Base-by-base conservation (phyloP, 2,888 invertebrate species). In the Coelinius sp. region DNA sequence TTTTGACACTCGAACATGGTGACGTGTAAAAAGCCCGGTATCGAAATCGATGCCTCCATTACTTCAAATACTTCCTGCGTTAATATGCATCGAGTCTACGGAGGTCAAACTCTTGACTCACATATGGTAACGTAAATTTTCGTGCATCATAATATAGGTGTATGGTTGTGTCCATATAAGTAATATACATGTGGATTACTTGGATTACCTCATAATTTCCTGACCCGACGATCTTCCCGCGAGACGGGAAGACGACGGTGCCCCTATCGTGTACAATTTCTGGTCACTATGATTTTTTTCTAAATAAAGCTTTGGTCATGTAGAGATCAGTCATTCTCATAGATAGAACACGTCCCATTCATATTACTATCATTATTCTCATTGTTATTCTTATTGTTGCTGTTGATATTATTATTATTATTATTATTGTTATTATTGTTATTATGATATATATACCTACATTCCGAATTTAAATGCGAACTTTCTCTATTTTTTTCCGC, bases 31-130 rank as follows among this genome's bases (percentile, higher is more conserved):
- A 31, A 6, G 8, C 31, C 8, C 5, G 31, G 4, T 8, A 31
- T 31, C 31, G 31, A 31, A 31, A 31, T 31, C 31, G 31, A 31
- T 31, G 31, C 77, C 78, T 78, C 76, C 79, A 70, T 69, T 24
- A 20, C 24, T 68, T 75, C 78, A 74, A n/a, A n/a, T 76, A 77
- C 80, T 86, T 85, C 84, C 84, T 82, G 81, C 78, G 83, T 85
- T 83, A 85, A 86, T 86, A 86, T 86, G 84, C 84, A 86, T 85
- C 82, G 83, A 82, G 80, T 80, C 75, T 75, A 74, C 74, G 74
- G 68, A 73, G 73, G 31, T 73, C 67, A 76, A 76, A 80, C 83
- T 83, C 82, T 82, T 80, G 83, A 83, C 83, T 82, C 77, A 64
- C 31, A 31, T 8, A n/a, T n/a, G 31, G 31, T 31, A 4, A 31